A percentile compares a stretch with the other conserved stretches of the same genome.
Conservation (phyloP, 2,113 vertebrate genomes). For the Pelecanus crispus region DNA sequence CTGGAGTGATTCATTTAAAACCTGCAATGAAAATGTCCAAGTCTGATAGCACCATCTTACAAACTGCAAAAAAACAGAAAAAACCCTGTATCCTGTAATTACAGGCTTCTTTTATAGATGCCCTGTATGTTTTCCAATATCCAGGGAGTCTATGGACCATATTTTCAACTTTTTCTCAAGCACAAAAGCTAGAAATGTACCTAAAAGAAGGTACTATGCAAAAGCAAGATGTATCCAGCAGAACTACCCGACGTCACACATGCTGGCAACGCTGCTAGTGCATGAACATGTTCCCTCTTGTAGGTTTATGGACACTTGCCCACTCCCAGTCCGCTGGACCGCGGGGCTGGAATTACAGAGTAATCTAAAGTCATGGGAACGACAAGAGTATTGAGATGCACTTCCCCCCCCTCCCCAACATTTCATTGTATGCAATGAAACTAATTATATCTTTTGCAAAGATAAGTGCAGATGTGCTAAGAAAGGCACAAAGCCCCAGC, state of each 20-base stretch:
- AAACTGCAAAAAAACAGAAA: background rate
- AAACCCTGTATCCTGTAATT: accelerated
- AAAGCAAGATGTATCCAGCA: background rate
- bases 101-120: background rate
- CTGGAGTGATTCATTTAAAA: background rate
- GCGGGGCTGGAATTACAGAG: background rate
- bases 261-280: accelerated
- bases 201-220: background rate
- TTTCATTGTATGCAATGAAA: background rate
- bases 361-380: background rate
- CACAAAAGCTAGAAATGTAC: background rate
- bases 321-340: background rate
- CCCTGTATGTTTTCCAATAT: accelerated
- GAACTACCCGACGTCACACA: background rate
- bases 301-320: accelerated
- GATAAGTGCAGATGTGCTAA: slow-evolving; percentile 42
- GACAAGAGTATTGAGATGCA: background rate
- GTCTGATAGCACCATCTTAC: background rate
- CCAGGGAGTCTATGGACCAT: accelerated
- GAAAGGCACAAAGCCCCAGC: slow-evolving; percentile 6
- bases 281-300: background rate
- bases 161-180: background rate
- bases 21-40: background rate
- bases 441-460: slow-evolving; percentile 18
- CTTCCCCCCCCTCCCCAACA: background rate